Percentiles rank a stretch among this genome's conserved stretches.
phyloP scores from a whole-genome alignment of 2,888 invertebrate genomes.

The Leistus spinibarbis region DNA sequence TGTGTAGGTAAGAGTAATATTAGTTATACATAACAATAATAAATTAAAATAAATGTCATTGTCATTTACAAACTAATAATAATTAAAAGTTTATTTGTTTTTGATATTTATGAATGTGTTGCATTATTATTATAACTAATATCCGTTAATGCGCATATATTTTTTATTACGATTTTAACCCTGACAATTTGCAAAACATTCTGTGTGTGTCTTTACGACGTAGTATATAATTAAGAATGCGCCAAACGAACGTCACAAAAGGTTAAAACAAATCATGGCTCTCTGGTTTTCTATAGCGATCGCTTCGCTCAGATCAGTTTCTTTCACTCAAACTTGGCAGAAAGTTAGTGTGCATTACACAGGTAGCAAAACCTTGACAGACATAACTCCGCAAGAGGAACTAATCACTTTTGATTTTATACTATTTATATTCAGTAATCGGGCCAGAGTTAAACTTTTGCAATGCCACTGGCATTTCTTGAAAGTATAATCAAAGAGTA shows the following conservation, averaged over 20 bases:
- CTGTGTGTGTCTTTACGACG: neutral
- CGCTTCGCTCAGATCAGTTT: no score
- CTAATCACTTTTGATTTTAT: neutral
- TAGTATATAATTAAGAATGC: neutral
- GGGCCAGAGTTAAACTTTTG: neutral
- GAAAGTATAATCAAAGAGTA: no score
- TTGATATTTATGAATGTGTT: neutral
- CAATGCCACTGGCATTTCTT: no score
- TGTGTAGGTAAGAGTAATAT: neutral
- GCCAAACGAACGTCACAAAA: neutral
- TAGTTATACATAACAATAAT: neutral
- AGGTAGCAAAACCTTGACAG: neutral
- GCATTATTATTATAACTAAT: neutral
- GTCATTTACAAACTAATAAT: neutral
- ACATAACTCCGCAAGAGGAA: neutral
- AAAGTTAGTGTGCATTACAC: neutral
- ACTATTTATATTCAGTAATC: neutral
- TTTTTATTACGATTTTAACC: neutral
- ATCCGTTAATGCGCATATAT: neutral
- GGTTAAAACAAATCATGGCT: neutral
- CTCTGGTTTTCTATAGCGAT: neutral
- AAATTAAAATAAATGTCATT: neutral
- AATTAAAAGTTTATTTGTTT: neutral
- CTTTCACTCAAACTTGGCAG: neutral
- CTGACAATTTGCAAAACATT: neutral